Conservation (phyloP, 2,113 vertebrate species). For the Aphyosemion australe region DNA sequence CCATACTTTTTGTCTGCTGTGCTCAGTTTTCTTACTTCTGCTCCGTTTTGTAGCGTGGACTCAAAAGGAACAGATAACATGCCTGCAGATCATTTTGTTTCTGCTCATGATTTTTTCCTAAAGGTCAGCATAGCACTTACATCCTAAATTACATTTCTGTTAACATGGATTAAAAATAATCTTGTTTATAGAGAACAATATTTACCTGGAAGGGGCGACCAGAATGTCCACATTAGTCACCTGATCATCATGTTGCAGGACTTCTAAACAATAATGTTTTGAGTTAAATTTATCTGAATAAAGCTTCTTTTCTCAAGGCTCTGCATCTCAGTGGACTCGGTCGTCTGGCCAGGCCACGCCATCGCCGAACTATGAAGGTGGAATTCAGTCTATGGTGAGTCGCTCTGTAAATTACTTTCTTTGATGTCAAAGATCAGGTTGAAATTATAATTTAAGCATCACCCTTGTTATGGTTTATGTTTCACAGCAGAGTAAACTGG, state of each 20-base stretch:
- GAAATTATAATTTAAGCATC: background rate
- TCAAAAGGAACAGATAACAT: background rate
- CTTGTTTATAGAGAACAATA: background rate
- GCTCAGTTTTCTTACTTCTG: background rate
- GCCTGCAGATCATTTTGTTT: background rate
- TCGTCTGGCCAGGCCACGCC: slow-evolving; percentile 88
- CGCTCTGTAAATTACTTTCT: background rate
- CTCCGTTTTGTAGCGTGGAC: no score
- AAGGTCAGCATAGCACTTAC: background rate
- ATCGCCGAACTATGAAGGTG: slow-evolving; percentile 90
- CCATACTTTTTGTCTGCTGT: background rate
- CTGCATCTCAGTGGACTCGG: slow-evolving; percentile 92
- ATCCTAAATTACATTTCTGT: background rate
- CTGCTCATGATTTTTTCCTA: background rate
- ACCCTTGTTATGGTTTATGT: background rate
- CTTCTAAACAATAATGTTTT: background rate
- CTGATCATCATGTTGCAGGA: background rate
- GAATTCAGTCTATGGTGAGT: slow-evolving; percentile 87
- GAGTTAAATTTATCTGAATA: background rate
- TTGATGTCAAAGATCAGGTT: background rate
- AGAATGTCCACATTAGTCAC: background rate
- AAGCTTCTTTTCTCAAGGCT: slow-evolving; percentile 61
- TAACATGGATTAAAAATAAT: background rate
- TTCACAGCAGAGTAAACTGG: slow-evolving; percentile 88
- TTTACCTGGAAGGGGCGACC: background rate